A percentile compares a stretch with the other conserved stretches of the same genome.
phyloP scores from a whole-genome alignment of 2,113 vertebrate genomes.

The Phalacrocorax carbo region DNA sequence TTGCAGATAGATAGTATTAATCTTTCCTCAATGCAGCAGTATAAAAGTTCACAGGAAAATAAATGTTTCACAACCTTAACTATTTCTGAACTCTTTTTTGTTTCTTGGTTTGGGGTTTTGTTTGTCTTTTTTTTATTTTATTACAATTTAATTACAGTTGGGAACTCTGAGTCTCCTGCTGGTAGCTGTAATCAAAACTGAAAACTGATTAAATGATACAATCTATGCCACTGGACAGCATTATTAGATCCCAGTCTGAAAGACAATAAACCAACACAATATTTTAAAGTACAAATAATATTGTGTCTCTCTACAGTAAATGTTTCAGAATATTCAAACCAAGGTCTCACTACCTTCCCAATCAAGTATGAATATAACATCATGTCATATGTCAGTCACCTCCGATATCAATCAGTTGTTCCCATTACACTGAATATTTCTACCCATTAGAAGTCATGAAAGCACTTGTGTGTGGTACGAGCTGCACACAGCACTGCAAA shows the following conservation, averaged over 20 bases:
- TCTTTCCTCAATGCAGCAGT: not conserved
- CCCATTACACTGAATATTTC: fast-evolving
- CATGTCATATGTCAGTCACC: fast-evolving
- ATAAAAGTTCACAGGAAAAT: not conserved
- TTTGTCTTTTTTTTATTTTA: not conserved
- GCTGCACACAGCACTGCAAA: not conserved
- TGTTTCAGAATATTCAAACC: not conserved
- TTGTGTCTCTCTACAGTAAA: not conserved
- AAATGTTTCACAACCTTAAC: constrained; percentile 13
- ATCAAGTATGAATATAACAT: fast-evolving
- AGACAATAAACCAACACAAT: not conserved
- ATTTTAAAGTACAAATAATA: not conserved
- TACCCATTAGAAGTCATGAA: fast-evolving
- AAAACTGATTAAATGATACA: constrained; percentile 33
- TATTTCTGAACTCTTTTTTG: not conserved
- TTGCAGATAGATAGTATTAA: not conserved
- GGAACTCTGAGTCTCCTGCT: constrained; percentile 15
- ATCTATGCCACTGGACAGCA: not conserved
- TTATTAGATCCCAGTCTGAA: not conserved
- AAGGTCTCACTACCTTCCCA: not conserved
- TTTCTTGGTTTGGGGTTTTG: not conserved
- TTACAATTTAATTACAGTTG: constrained; percentile 38
- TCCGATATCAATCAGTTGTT: not conserved
- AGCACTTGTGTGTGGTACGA: not conserved
- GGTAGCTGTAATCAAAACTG: constrained; percentile 28